These are phyloP conservation scores for Drosophila tani DNA, from an alignment of 1,140 invertebrate species.

Conservation along the genomic window DNA sequence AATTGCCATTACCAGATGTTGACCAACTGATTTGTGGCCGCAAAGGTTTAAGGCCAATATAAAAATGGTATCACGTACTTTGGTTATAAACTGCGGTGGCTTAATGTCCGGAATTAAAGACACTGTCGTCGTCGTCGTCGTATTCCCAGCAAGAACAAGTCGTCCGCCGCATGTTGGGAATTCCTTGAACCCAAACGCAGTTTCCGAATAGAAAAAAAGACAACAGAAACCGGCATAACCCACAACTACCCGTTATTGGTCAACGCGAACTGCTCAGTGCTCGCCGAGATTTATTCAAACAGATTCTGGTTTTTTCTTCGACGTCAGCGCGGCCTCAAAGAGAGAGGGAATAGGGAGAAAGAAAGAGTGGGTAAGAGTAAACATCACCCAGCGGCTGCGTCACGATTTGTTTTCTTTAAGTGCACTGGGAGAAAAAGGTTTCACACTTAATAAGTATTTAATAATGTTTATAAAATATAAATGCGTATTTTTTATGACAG, in stretches of 20 bases:
- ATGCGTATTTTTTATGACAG: too few relatives aligned
- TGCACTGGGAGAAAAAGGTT: not conserved
- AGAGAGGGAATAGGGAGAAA: not conserved
- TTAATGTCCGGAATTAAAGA: slow-evolving; percentile 21
- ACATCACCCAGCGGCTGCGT: slow-evolving; percentile 10
- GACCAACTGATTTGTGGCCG: slow-evolving; percentile 9
- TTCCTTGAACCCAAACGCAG: slow-evolving; percentile 35
- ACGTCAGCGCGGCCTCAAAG: slow-evolving; percentile 16
- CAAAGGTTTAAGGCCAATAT: slow-evolving; percentile 16
- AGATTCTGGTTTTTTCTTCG: slow-evolving; percentile 30
- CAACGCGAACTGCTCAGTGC: not conserved
- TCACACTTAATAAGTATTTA: not conserved
- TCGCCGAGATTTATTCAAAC: slow-evolving; percentile 13
- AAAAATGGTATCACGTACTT: slow-evolving; percentile 41
- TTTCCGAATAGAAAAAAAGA: slow-evolving; percentile 1
- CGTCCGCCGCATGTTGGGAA: slow-evolving; percentile 3
- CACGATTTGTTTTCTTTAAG: slow-evolving; percentile 11
- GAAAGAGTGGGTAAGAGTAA: slow-evolving; percentile 14
- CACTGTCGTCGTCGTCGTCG: not conserved
- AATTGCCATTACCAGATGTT: slow-evolving; percentile 17
- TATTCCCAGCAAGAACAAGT: slow-evolving; percentile 22
- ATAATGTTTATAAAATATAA: too few relatives aligned
- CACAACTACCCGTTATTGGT: slow-evolving; percentile 40
- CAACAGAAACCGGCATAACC: slow-evolving; percentile 24
- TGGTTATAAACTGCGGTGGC: slow-evolving; percentile 18